Conservation (phyloP, 2,113 vertebrate genomes). For the Galeopterus variegatus region DNA sequence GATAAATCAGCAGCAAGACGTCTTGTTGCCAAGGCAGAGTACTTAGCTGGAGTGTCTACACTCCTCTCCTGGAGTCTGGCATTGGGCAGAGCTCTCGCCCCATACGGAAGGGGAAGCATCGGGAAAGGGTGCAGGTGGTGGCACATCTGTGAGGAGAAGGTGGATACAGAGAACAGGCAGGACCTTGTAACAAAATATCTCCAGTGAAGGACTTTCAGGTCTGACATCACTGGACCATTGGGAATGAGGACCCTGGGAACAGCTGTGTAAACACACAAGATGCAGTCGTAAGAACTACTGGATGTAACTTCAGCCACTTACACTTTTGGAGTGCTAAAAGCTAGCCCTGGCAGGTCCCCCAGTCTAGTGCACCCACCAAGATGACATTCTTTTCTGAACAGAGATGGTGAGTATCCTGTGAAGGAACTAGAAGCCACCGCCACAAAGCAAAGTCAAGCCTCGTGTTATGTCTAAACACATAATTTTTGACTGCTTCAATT, state of each 20-base stretch:
- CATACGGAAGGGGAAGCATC: accelerated
- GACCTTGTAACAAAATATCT: neutral
- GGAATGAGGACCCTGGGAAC: neutral
- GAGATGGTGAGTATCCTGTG: neutral
- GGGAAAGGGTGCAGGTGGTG: neutral
- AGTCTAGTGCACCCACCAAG: accelerated
- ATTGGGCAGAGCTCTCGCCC: neutral
- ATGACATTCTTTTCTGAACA: neutral
- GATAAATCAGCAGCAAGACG: neutral
- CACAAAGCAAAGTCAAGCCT: neutral
- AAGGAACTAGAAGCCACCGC: neutral
- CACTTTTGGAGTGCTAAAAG: neutral
- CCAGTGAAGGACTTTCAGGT: neutral
- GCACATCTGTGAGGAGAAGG: neutral
- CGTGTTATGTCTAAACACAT: neutral
- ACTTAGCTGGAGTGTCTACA: neutral
- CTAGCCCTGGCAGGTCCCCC: no score
- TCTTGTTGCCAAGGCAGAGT: neutral
- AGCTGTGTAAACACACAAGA: neutral
- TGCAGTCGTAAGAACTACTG: neutral
- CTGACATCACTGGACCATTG: neutral
- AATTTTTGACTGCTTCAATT: neutral
- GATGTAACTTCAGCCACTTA: neutral
- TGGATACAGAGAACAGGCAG: neutral
- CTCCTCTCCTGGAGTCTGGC: neutral